Evolutionary conservation across 2,797 vertebrate genomes (phyloP).

Genomic region (Percopsis omiscomaycus): DNA sequence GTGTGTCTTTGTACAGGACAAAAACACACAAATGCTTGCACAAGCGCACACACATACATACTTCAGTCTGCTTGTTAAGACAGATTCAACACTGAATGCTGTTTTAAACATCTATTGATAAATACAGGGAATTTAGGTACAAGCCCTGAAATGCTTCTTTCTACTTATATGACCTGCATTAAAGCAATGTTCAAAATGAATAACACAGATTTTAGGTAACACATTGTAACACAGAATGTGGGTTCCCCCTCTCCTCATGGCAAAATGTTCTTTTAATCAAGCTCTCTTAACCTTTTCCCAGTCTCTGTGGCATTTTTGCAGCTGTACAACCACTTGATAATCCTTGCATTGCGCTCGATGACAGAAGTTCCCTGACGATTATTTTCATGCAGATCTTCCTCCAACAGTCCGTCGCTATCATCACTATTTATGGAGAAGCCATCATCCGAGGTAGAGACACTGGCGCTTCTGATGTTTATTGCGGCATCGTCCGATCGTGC

Average conservation of each 20-base stretch:
- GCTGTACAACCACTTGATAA: constrained; percentile 97
- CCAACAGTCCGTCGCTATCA: constrained; percentile 80
- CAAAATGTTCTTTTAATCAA: constrained; percentile 65
- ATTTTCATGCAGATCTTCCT: constrained; percentile 79
- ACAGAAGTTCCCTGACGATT: constrained; percentile 82
- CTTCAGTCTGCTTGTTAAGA: too few relatives aligned
- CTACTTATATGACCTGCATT: background rate
- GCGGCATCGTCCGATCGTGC: constrained; percentile 73
- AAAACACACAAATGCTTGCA: too few relatives aligned
- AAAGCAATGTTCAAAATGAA: background rate
- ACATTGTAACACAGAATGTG: too few relatives aligned
- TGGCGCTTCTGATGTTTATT: constrained; percentile 80
- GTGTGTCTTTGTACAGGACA: too few relatives aligned
- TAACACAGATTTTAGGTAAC: background rate
- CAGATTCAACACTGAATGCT: background rate
- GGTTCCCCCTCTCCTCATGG: too few relatives aligned
- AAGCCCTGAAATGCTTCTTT: too few relatives aligned
- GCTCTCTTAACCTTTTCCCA: constrained; percentile 79
- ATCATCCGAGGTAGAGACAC: constrained; percentile 83
- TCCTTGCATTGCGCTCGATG: constrained; percentile 92
- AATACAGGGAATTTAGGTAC: background rate
- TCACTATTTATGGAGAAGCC: constrained; percentile 83
- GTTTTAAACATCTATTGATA: constrained; percentile 5
- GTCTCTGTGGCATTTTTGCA: constrained; percentile 87
- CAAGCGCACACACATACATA: too few relatives aligned